phyloP scores from a whole-genome alignment of 2,888 invertebrate genomes.

The Drosophila longiperda region DNA sequence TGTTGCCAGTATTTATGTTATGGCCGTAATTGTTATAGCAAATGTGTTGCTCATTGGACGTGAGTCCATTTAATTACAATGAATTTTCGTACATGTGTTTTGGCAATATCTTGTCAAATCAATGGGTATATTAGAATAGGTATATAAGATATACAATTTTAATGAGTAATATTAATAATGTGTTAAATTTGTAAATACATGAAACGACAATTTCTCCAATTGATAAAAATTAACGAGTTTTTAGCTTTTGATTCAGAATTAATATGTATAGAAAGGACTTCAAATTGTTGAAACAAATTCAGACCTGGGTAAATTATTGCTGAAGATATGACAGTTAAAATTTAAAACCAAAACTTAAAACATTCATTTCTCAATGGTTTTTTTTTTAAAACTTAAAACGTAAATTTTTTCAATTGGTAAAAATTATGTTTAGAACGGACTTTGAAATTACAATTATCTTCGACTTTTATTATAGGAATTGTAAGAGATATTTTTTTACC shows the following conservation, averaged over 20 bases:
- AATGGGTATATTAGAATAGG: neutral
- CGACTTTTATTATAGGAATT: neutral
- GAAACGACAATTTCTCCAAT: no score
- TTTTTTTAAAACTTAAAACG: no score
- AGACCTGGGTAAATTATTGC: no score
- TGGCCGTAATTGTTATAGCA: constrained; percentile 71
- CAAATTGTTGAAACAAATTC: no score
- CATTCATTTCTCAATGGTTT: no score
- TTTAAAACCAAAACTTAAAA: no score
- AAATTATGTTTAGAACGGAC: no score
- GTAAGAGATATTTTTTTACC: rapidly evolving
- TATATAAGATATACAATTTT: neutral
- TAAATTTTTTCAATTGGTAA: no score
- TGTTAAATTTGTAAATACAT: neutral
- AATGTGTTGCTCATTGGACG: constrained; percentile 35
- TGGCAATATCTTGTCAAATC: constrained; percentile 15
- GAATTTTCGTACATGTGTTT: constrained; percentile 6
- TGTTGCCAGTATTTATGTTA: constrained; percentile 78
- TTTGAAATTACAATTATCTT: neutral
- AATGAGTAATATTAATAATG: neutral
- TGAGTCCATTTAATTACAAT: constrained; percentile 12
- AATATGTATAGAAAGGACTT: no score
- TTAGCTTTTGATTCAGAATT: no score
- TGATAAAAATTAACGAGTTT: no score
- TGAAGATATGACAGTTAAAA: no score